Conservation (phyloP, 2,888 invertebrate genomes). For the Rotaria macrura region DNA sequence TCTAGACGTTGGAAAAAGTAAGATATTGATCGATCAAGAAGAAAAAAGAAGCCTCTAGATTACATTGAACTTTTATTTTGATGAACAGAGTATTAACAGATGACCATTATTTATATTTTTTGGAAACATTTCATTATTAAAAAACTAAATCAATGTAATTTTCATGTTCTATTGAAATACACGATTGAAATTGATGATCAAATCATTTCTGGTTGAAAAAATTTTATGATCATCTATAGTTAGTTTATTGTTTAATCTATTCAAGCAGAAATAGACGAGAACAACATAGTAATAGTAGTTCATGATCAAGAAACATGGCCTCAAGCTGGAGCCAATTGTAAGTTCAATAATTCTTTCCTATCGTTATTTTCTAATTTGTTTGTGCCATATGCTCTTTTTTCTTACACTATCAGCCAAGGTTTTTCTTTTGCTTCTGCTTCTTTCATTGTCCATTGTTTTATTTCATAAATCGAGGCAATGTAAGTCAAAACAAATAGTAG, state of each 20-base stretch:
- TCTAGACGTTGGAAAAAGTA: not conserved
- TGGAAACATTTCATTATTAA: not conserved
- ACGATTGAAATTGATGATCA: not conserved
- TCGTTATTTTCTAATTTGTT: conserved; percentile 15
- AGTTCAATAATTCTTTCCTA: conserved; percentile 9
- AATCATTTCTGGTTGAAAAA: not conserved
- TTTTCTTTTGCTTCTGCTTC: not conserved
- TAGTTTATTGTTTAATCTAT: not conserved
- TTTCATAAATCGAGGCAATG: not conserved
- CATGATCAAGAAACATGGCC: conserved; percentile 1
- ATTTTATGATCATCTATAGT: not conserved
- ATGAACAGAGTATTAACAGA: not conserved
- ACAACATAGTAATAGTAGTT: not conserved
- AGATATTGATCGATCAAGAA: not conserved
- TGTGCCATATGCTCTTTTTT: not conserved
- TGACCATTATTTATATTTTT: not conserved
- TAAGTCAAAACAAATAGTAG: not conserved
- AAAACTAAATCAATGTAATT: not conserved
- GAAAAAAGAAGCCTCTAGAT: not conserved
- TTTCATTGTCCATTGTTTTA: not conserved
- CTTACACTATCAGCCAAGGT: not conserved
- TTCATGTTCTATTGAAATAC: not conserved
- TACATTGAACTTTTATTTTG: not conserved
- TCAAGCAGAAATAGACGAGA: not conserved
- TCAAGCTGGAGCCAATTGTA: not conserved